Percentiles rank a stretch among this genome's conserved stretches.
phyloP scores from a whole-genome alignment of 2,888 invertebrate genomes.

The Tipula lateralis region DNA sequence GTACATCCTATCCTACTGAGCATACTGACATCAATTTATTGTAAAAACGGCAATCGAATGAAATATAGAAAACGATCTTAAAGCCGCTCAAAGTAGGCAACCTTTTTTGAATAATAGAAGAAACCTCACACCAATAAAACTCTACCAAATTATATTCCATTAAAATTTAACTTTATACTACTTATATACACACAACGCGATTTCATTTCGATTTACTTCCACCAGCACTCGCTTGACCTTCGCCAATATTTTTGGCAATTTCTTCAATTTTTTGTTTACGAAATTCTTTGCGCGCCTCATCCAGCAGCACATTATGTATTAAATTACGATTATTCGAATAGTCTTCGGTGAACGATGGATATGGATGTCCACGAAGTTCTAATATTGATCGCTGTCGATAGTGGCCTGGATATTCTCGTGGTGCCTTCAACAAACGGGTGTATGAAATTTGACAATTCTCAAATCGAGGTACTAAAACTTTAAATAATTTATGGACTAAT shows the following conservation, averaged over 20 bases:
- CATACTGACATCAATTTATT: too few relatives aligned
- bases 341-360: slow-evolving; percentile 62
- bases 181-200: neutral
- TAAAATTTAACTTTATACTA: slow-evolving; percentile 3
- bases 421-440: slow-evolving; percentile 71
- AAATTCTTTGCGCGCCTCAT: slow-evolving; percentile 77
- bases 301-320: slow-evolving; percentile 76
- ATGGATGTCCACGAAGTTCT: slow-evolving; percentile 78
- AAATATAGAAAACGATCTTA: too few relatives aligned
- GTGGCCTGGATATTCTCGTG: slow-evolving; percentile 55
- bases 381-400: slow-evolving; percentile 59
- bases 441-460: slow-evolving; percentile 63
- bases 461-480: slow-evolving; percentile 83
- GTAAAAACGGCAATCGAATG: too few relatives aligned
- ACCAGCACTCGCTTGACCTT: neutral
- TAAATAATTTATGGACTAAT: slow-evolving; percentile 85
- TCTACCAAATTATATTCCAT: neutral
- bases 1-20: too few relatives aligned
- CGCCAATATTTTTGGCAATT: slow-evolving; percentile 32
- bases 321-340: slow-evolving; percentile 60
- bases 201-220: neutral
- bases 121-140: too few relatives aligned
- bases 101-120: too few relatives aligned
- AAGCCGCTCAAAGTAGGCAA: too few relatives aligned
- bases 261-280: slow-evolving; percentile 55